Conservation (phyloP, 2,797 vertebrate species). For the Nannoperca obscura region DNA sequence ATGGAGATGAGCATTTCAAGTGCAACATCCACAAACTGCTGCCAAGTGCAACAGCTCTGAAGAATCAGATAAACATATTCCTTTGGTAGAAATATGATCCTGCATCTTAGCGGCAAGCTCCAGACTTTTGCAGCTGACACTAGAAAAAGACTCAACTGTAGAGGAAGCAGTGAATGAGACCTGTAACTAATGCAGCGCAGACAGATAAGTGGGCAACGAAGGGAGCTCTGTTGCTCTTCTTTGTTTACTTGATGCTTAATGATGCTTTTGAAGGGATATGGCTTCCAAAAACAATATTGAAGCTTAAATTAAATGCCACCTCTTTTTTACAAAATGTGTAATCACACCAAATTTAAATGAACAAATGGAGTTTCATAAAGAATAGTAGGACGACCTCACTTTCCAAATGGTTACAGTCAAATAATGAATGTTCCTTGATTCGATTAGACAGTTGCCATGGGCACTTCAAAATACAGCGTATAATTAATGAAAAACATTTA, state of each 20-base stretch:
- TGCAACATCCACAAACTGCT: conserved; percentile 33
- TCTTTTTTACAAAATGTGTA: conserved; percentile 8
- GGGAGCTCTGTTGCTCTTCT: background rate
- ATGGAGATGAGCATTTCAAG: conserved; percentile 51
- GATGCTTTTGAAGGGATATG: conserved; percentile 31
- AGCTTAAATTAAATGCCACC: background rate
- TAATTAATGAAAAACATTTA: background rate
- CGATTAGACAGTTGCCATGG: background rate
- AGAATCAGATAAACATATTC: conserved; percentile 48
- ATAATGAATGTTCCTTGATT: conserved; percentile 23
- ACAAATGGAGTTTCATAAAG: conserved; percentile 19
- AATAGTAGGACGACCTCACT: background rate
- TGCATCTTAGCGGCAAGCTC: conserved; percentile 15
- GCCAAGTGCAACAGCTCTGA: conserved; percentile 39
- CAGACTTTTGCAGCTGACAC: conserved; percentile 6
- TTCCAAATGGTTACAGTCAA: conserved; percentile 2
- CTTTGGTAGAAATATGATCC: conserved; percentile 38
- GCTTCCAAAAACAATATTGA: conserved; percentile 21
- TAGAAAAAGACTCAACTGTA: conserved; percentile 1
- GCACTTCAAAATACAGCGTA: background rate
- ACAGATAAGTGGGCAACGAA: background rate
- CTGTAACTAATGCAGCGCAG: conserved; percentile 27
- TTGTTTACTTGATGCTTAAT: conserved; percentile 33
- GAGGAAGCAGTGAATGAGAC: conserved; percentile 19
- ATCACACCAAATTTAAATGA: conserved; percentile 7